A percentile compares a stretch with the other conserved stretches of the same genome.
phyloP scores from a whole-genome alignment of 2,797 vertebrate genomes.

The Masticophis lateralis region DNA sequence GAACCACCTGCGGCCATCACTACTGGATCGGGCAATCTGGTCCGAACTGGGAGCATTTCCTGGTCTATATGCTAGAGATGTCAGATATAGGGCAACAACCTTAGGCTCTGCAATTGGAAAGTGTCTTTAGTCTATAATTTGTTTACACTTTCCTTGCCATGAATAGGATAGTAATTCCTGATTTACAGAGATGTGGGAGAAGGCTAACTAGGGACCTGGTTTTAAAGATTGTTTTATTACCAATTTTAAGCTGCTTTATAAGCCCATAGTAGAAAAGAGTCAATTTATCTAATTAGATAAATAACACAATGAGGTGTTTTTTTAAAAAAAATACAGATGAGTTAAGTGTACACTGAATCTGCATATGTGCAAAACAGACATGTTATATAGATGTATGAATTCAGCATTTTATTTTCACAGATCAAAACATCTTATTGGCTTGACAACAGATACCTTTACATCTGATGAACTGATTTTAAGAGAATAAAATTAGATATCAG shows the following conservation, averaged over 20 bases:
- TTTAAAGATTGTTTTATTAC: background rate
- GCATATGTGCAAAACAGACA: background rate
- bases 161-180: background rate
- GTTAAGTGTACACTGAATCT: background rate
- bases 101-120: background rate
- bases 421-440: constrained; percentile 47
- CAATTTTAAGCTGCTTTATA: background rate
- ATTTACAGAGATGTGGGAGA: background rate
- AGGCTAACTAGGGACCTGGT: background rate
- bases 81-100: background rate
- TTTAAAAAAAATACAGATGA: background rate
- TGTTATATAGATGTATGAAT: background rate
- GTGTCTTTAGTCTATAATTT: background rate
- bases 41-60: too few species aligned
- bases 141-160: background rate
- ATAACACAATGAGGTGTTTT: background rate
- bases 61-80: background rate
- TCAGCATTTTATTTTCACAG: constrained; percentile 13
- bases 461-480: constrained; percentile 19
- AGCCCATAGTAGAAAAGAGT: background rate
- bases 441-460: constrained; percentile 22
- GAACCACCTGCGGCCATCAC: too few species aligned
- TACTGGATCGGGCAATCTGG: too few species aligned
- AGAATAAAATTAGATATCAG: constrained; percentile 27
- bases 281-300: background rate